Conservation (phyloP, 2,888 invertebrate species). For the Pheosia tremula region DNA sequence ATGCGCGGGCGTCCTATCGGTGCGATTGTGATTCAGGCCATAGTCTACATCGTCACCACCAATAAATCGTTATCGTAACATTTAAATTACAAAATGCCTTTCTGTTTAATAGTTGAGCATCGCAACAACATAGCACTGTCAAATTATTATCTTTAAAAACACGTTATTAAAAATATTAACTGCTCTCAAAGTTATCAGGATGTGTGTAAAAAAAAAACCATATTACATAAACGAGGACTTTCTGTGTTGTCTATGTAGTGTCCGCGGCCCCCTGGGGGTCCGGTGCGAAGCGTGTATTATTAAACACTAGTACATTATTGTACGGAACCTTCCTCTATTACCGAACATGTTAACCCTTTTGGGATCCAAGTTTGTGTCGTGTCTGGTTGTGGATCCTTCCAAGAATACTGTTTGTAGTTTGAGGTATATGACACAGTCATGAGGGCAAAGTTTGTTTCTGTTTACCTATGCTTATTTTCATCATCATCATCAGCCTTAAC, state of each 20-base stretch:
- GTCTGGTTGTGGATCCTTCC: background rate
- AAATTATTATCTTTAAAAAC: no score
- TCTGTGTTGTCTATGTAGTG: background rate
- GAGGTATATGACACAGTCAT: background rate
- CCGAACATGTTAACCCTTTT: slow-evolving; percentile 3
- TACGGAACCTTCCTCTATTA: slow-evolving; percentile 7
- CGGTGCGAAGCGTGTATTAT: slow-evolving; percentile 1
- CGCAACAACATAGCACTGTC: no score
- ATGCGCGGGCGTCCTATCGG: no score
- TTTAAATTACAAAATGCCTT: no score
- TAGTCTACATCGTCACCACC: no score
- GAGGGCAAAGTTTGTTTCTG: background rate
- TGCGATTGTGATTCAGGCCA: no score
- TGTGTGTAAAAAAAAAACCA: no score
- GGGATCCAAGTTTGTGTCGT: background rate
- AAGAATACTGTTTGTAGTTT: background rate
- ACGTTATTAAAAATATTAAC: no score
- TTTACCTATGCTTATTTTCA: background rate
- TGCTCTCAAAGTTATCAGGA: no score
- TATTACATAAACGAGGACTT: background rate
- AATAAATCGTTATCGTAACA: no score
- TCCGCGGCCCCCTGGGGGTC: background rate
- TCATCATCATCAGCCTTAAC: no score
- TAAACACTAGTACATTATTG: slow-evolving; percentile 6
- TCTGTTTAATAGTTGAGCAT: no score